Percentiles rank a stretch among this genome's conserved stretches.
These are phyloP conservation scores for Pecten maximus DNA, from an alignment of 2,888 invertebrate genomes.

Conservation along the genomic window DNA sequence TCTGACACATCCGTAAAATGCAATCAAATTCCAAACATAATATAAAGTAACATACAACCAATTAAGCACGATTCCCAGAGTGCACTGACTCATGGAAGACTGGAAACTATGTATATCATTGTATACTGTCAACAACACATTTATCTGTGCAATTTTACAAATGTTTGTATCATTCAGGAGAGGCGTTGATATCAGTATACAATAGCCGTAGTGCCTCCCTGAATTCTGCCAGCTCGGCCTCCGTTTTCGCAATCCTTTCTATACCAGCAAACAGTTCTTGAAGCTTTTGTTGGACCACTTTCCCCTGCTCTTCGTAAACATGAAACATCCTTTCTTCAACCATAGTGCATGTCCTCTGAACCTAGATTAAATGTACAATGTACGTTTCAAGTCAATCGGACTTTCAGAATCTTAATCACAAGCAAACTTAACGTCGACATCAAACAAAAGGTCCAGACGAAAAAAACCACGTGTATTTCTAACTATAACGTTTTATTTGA, in stretches of 20 bases:
- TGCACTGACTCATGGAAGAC: no score
- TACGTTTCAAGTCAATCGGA: no score
- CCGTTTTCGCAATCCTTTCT: conserved; percentile 67
- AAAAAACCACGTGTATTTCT: no score
- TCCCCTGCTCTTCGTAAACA: conserved; percentile 67
- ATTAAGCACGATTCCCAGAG: background rate
- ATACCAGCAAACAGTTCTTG: conserved; percentile 70
- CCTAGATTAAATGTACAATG: conserved; percentile 53
- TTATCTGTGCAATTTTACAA: background rate
- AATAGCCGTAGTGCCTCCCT: conserved; percentile 67
- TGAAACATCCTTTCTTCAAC: conserved; percentile 69
- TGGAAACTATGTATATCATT: no score
- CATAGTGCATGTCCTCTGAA: conserved; percentile 55
- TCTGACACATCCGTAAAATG: no score
- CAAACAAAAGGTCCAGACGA: no score
- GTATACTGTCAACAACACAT: no score
- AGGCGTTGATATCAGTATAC: conserved; percentile 64
- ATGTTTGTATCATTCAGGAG: background rate
- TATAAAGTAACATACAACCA: background rate
- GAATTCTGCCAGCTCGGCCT: conserved; percentile 70
- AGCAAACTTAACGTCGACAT: no score
- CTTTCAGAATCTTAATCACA: no score
- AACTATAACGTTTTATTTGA: no score
- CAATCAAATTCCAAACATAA: no score
- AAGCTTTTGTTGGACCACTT: conserved; percentile 67